Evolutionary conservation across 2,113 vertebrate species (phyloP).

Genomic region (Channa maculata): DNA sequence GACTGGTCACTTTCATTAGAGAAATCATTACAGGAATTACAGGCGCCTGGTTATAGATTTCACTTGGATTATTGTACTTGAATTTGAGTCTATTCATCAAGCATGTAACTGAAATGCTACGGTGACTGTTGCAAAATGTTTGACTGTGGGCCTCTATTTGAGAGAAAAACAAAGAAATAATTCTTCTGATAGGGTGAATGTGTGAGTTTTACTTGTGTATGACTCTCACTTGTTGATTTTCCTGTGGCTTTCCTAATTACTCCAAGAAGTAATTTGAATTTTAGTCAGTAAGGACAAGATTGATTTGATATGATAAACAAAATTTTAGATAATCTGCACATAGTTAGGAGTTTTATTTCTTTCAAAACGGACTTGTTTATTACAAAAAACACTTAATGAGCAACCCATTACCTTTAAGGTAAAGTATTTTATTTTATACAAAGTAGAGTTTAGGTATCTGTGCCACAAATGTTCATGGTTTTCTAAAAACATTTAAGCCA

Average conservation of each 20-base stretch:
- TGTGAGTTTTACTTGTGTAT: constrained; percentile 2
- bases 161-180: background rate
- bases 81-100: constrained; percentile 65
- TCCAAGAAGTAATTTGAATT: background rate
- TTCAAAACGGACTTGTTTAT: background rate
- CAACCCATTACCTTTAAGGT: background rate
- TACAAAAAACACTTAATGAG: constrained; percentile 9
- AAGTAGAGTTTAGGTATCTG: too few relatives aligned
- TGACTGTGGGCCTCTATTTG: background rate
- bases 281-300: background rate
- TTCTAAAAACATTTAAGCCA: too few relatives aligned
- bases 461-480: too few relatives aligned
- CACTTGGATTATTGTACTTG: constrained; percentile 62
- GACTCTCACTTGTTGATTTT: constrained; percentile 8
- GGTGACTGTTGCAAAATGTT: constrained; percentile 12
- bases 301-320: background rate
- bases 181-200: background rate
- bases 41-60: constrained; percentile 61
- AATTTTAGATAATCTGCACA: background rate
- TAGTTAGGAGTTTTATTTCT: background rate
- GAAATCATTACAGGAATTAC: constrained; percentile 79
- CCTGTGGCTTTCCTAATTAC: background rate
- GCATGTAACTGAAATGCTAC: constrained; percentile 48
- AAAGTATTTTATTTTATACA: too few relatives aligned
- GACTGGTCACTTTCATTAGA: constrained; percentile 79